A percentile compares a stretch with the other conserved stretches of the same genome.
Evolutionary conservation across 2,113 vertebrate genomes (phyloP).

Genomic region (Butorides virescens): DNA sequence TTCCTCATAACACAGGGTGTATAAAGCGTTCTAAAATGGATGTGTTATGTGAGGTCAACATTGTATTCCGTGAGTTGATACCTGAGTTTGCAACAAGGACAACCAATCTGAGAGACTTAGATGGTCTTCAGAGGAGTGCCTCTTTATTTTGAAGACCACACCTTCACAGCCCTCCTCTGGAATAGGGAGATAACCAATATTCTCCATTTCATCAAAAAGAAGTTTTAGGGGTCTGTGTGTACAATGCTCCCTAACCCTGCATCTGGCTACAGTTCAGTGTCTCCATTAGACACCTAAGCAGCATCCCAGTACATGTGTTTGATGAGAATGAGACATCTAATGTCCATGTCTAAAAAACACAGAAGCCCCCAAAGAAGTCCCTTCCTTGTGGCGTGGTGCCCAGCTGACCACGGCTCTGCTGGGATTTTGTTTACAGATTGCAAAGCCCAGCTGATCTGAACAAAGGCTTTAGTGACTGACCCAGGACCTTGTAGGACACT

Average conservation of each 20-base stretch:
- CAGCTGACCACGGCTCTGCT: background rate
- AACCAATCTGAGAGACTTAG: background rate
- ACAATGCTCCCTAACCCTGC: background rate
- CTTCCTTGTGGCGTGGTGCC: background rate
- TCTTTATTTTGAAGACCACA: background rate
- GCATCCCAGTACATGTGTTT: background rate
- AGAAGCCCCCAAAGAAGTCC: background rate
- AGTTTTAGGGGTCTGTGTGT: background rate
- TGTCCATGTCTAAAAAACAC: background rate
- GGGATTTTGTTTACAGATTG: background rate
- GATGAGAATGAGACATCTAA: background rate
- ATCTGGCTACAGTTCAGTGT: background rate
- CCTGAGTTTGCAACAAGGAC: background rate
- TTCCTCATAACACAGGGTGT: background rate
- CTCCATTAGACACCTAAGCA: background rate
- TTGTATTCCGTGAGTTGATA: background rate
- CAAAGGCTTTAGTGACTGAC: conserved; percentile 13
- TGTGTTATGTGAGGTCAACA: background rate
- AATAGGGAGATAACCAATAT: background rate
- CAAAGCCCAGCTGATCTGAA: background rate
- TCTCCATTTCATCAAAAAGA: background rate
- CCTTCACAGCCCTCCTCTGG: background rate
- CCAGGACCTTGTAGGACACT: background rate
- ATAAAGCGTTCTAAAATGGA: background rate
- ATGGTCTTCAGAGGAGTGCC: background rate